A percentile compares a stretch with the other conserved stretches of the same genome.
These are phyloP conservation scores for Physeter macrocephalus DNA, from an alignment of 2,113 vertebrate species.

Conservation along the genomic window DNA sequence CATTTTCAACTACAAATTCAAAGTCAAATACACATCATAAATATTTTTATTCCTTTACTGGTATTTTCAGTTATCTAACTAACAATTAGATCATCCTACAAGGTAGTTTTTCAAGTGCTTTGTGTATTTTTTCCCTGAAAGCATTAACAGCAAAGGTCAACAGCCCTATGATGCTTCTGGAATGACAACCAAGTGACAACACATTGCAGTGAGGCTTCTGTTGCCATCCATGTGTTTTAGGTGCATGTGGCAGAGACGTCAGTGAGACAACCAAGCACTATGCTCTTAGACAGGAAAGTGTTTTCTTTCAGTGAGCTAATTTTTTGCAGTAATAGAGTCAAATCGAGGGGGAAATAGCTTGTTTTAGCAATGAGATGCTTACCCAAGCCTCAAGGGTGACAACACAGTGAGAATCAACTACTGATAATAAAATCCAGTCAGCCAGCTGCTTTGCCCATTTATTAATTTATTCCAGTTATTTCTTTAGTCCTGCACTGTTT, in stretches of 20 bases:
- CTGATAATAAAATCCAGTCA: background rate
- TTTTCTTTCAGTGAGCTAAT: background rate
- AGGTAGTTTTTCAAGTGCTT: slow-evolving; percentile 37
- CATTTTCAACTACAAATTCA: slow-evolving; percentile 40
- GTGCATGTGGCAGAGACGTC: background rate
- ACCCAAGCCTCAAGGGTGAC: background rate
- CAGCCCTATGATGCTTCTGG: background rate
- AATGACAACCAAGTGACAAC: slow-evolving; percentile 5
- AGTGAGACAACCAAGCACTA: background rate
- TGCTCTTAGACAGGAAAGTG: background rate
- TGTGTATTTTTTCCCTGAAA: slow-evolving; percentile 34
- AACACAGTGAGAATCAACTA: background rate
- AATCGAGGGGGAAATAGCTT: background rate
- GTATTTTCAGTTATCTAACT: slow-evolving; percentile 15
- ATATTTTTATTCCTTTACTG: background rate
- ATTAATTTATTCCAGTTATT: background rate
- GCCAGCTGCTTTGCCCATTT: background rate
- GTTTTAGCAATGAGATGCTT: background rate
- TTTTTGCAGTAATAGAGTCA: background rate
- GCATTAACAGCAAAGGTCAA: slow-evolving; percentile 8
- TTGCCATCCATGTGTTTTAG: background rate
- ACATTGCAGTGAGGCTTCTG: background rate
- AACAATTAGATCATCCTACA: slow-evolving; percentile 18
- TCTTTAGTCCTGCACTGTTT: background rate
- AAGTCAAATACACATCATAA: slow-evolving; percentile 34